phyloP scores from a whole-genome alignment of 2,113 vertebrate species.

The Pituophis catenifer region DNA sequence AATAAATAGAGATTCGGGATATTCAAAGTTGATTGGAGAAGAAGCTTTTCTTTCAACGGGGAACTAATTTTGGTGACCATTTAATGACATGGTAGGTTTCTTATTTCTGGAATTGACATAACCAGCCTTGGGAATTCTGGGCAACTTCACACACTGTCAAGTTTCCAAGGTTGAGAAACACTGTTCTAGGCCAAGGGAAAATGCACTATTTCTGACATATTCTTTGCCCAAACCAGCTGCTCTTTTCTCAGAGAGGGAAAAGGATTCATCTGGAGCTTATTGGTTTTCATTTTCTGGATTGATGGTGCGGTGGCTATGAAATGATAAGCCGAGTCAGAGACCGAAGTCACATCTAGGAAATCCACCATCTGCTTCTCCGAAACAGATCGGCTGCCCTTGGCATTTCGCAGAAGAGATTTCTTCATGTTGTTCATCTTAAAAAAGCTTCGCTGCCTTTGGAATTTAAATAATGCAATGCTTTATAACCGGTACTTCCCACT shows the following conservation, averaged over 20 bases:
- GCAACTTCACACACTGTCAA: background rate
- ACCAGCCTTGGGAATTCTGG: background rate
- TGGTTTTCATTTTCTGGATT: background rate
- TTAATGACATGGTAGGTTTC: background rate
- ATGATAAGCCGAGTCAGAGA: conserved; percentile 8
- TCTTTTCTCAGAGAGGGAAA: background rate
- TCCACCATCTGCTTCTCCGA: conserved; percentile 17
- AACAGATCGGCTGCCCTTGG: conserved; percentile 43
- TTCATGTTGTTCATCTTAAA: conserved; percentile 65
- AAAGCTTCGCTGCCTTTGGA: conserved; percentile 58
- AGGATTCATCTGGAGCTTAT: background rate
- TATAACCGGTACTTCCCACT: conserved; percentile 53
- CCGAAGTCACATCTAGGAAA: conserved; percentile 15
- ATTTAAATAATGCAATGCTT: conserved; percentile 56
- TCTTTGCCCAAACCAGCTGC: background rate
- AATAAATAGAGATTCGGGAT: background rate
- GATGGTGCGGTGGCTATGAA: background rate
- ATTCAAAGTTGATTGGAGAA: background rate
- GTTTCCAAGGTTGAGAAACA: background rate
- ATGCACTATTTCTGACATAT: background rate
- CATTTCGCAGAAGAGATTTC: conserved; percentile 58
- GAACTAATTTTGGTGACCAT: background rate
- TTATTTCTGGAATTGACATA: background rate
- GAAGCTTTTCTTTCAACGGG: background rate
- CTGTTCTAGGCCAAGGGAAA: background rate